Conservation (phyloP, 2,888 invertebrate genomes). For the Melanotus villosus region DNA sequence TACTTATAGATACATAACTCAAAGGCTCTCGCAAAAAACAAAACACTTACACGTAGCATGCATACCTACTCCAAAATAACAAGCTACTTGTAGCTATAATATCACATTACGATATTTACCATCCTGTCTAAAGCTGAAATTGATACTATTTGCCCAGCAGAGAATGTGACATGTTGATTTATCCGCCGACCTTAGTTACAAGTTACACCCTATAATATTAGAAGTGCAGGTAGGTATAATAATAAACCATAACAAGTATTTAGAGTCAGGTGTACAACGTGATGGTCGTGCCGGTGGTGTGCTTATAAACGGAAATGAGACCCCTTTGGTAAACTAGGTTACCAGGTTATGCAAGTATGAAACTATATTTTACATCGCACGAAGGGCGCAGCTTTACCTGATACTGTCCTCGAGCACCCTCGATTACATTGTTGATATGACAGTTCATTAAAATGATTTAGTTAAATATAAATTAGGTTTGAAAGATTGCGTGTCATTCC, state of each 20-base stretch:
- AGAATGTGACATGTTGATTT: conserved; percentile 7
- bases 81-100: too few species aligned
- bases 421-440: too few species aligned
- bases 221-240: not conserved
- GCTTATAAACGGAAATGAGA: conserved; percentile 1
- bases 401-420: not conserved
- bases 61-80: too few species aligned
- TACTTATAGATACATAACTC: too few species aligned
- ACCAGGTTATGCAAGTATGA: conserved; percentile 18
- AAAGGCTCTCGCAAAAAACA: too few species aligned
- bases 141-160: not conserved
- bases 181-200: not conserved
- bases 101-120: not conserved
- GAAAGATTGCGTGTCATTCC: too few species aligned
- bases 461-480: too few species aligned
- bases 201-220: too few species aligned
- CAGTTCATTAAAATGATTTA: too few species aligned
- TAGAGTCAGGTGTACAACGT: conserved; percentile 10
- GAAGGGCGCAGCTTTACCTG: not conserved
- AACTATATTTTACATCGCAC: conserved; percentile 4
- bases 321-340: conserved; percentile 16
- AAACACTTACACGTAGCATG: too few species aligned
- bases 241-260: not conserved
- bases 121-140: conserved; percentile 8
- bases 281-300: not conserved